A percentile compares a stretch with the other conserved stretches of the same genome.
These are phyloP conservation scores for Zapus hudsonius DNA, from an alignment of 2,113 vertebrate species.

Conservation along the genomic window DNA sequence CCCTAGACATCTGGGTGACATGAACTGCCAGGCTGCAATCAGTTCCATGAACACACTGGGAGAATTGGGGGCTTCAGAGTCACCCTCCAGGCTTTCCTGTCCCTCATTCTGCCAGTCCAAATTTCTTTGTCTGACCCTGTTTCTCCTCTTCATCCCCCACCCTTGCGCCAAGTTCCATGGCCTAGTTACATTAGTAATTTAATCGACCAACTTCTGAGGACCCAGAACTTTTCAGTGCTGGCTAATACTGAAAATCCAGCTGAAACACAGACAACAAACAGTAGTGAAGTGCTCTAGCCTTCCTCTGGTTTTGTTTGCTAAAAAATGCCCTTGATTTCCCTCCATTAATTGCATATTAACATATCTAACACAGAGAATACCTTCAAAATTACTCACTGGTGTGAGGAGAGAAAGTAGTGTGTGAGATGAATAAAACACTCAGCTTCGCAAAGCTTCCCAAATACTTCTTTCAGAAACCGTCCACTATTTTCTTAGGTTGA, in stretches of 20 bases:
- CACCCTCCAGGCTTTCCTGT: not conserved
- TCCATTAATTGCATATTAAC: constrained; percentile 29
- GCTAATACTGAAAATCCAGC: not conserved
- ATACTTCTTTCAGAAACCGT: constrained; percentile 78
- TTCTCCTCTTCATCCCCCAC: not conserved
- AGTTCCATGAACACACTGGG: not conserved
- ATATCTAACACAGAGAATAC: constrained; percentile 54
- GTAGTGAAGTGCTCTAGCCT: not conserved
- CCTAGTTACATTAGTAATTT: not conserved
- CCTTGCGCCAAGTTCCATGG: not conserved
- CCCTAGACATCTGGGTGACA: not conserved
- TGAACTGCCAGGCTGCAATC: not conserved
- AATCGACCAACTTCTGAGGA: constrained; percentile 12
- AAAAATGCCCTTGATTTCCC: constrained; percentile 49
- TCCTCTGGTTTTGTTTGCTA: constrained; percentile 30
- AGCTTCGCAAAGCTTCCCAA: constrained; percentile 56
- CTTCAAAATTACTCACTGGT: constrained; percentile 53
- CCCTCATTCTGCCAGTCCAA: not conserved
- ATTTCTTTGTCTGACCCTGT: not conserved
- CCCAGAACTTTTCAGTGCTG: not conserved
- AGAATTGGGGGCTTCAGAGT: not conserved
- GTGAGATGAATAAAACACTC: constrained; percentile 36
- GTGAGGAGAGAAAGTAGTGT: constrained; percentile 1
- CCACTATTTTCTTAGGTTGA: constrained; percentile 73
- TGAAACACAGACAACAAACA: constrained; percentile 30